phyloP scores from a whole-genome alignment of 2,113 vertebrate species.

The Ammodytes dubius region DNA sequence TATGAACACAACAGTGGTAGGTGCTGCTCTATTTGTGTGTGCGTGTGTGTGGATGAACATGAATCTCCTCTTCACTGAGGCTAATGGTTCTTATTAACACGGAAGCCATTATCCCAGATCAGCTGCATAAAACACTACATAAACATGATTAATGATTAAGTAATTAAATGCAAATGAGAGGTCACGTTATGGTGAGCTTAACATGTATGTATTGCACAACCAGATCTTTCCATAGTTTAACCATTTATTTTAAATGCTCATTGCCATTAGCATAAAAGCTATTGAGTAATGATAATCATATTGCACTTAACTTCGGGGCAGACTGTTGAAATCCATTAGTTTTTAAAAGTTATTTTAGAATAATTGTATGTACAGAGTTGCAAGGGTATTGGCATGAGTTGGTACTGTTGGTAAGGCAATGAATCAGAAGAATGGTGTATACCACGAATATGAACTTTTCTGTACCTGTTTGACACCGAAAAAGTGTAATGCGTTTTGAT shows the following conservation, averaged over 20 bases:
- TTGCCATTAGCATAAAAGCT: slow-evolving; percentile 9
- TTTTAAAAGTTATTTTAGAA: background rate
- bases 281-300: background rate
- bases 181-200: slow-evolving; percentile 30
- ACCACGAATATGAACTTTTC: slow-evolving; percentile 8
- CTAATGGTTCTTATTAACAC: slow-evolving; percentile 67
- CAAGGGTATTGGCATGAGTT: slow-evolving; percentile 11
- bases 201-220: slow-evolving; percentile 40
- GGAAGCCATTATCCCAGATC: slow-evolving; percentile 60
- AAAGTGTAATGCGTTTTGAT: background rate
- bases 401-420: slow-evolving; percentile 29
- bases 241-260: background rate
- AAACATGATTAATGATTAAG: slow-evolving; percentile 51
- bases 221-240: background rate
- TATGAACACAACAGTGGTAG: background rate
- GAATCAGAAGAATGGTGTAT: slow-evolving; percentile 33
- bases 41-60: background rate
- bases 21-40: background rate
- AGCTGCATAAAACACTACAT: slow-evolving; percentile 46
- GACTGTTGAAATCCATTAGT: background rate
- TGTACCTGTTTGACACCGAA: background rate
- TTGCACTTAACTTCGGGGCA: background rate
- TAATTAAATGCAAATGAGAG: slow-evolving; percentile 71
- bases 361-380: background rate
- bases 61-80: slow-evolving; percentile 30